These are phyloP conservation scores for Fundulus diaphanus DNA, from an alignment of 2,797 vertebrate species.

Conservation along the genomic window DNA sequence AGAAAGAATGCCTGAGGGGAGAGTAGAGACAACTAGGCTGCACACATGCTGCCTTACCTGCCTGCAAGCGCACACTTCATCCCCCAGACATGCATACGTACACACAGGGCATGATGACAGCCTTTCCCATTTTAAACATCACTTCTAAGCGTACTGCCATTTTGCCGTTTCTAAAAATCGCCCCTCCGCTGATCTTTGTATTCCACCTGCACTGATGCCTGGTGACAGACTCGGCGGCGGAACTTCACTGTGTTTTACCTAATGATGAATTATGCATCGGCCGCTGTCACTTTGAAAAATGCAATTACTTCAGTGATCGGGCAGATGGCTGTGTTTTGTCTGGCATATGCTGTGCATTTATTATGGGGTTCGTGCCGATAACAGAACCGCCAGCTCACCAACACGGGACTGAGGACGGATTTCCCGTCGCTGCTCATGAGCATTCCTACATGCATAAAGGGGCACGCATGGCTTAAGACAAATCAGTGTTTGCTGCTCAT, in stretches of 20 bases:
- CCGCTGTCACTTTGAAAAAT: constrained; percentile 78
- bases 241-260: constrained; percentile 69
- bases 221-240: constrained; percentile 59
- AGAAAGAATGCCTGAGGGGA: constrained; percentile 49
- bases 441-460: background rate
- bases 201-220: constrained; percentile 53
- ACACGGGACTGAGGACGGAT: constrained; percentile 23
- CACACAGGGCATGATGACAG: constrained; percentile 48
- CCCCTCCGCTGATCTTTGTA: constrained; percentile 44
- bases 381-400: constrained; percentile 32
- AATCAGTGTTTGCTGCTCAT: background rate
- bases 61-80: constrained; percentile 11
- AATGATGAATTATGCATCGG: constrained; percentile 82
- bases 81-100: constrained; percentile 8
- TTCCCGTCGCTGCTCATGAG: constrained; percentile 16
- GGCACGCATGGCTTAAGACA: background rate
- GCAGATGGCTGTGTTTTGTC: constrained; percentile 81
- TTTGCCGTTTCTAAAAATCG: constrained; percentile 45
- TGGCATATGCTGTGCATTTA: constrained; percentile 76
- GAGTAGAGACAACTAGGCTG: constrained; percentile 53
- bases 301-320: constrained; percentile 79
- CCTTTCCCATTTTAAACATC: constrained; percentile 61
- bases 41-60: constrained; percentile 61
- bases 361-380: constrained; percentile 58
- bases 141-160: constrained; percentile 52